phyloP scores from a whole-genome alignment of 2,797 vertebrate genomes.

The Heliangelus exortis region DNA sequence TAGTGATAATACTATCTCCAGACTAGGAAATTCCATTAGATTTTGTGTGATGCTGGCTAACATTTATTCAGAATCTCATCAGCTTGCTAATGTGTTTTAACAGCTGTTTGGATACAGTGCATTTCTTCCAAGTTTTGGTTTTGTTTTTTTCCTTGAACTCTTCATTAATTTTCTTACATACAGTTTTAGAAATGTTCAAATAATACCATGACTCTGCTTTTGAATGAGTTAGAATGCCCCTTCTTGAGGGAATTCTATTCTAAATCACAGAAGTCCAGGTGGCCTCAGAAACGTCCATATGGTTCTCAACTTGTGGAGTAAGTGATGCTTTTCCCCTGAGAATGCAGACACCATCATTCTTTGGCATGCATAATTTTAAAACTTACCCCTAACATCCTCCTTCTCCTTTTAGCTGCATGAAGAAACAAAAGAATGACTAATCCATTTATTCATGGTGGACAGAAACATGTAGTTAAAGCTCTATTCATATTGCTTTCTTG shows the following conservation, averaged over 20 bases:
- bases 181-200: background rate
- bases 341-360: background rate
- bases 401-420: background rate
- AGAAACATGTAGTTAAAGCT: background rate
- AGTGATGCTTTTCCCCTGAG: slow-evolving; percentile 19
- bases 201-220: background rate
- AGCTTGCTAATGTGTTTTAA: background rate
- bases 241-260: background rate
- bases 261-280: background rate
- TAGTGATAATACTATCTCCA: background rate
- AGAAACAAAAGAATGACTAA: background rate
- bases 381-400: background rate
- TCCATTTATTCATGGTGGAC: background rate
- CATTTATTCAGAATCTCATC: background rate
- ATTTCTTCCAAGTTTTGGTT: background rate
- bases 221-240: background rate
- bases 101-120: background rate
- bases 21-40: background rate
- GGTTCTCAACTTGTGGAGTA: slow-evolving; percentile 20
- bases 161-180: background rate
- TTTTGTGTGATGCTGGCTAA: background rate
- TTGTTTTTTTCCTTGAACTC: background rate
- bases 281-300: background rate
- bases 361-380: background rate
- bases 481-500: background rate